phyloP scores from a whole-genome alignment of 2,797 vertebrate genomes.

The Babyrousa celebensis region DNA sequence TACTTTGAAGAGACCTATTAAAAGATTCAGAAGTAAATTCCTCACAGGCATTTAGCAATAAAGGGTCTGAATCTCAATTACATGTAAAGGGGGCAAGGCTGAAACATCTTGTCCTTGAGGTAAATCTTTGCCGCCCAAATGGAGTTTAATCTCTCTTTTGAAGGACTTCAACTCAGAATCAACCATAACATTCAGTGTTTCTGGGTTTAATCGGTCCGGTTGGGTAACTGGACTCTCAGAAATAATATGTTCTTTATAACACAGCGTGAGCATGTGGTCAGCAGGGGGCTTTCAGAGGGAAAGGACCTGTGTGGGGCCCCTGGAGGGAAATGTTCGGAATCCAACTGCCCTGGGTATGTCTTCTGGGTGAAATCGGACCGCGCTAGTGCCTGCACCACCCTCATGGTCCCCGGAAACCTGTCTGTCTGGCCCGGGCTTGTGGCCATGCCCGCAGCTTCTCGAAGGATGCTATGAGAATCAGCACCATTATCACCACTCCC shows the following conservation, averaged over 20 bases:
- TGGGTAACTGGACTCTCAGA: conserved; percentile 6
- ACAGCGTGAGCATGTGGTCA: background rate
- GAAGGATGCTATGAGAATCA: background rate
- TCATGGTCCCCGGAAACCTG: background rate
- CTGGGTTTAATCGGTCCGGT: background rate
- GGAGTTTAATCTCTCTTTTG: background rate
- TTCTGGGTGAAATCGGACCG: conserved; percentile 22
- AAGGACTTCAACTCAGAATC: conserved; percentile 43
- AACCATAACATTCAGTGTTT: background rate
- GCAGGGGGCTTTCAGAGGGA: background rate
- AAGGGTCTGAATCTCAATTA: background rate
- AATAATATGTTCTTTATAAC: background rate
- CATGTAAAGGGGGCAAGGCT: background rate
- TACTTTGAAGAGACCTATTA: background rate
- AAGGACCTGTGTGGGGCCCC: background rate
- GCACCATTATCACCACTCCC: background rate
- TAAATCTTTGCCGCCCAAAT: background rate
- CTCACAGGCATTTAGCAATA: background rate
- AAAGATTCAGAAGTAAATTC: background rate
- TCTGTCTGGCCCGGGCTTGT: background rate
- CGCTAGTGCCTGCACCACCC: background rate
- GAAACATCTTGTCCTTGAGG: background rate
- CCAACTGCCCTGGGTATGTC: background rate
- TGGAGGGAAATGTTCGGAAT: conserved; percentile 7
- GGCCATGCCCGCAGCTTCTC: background rate